Percentiles rank a stretch among this genome's conserved stretches.
phyloP scores from a whole-genome alignment of 2,888 invertebrate genomes.

The Eupithecia inturbata region DNA sequence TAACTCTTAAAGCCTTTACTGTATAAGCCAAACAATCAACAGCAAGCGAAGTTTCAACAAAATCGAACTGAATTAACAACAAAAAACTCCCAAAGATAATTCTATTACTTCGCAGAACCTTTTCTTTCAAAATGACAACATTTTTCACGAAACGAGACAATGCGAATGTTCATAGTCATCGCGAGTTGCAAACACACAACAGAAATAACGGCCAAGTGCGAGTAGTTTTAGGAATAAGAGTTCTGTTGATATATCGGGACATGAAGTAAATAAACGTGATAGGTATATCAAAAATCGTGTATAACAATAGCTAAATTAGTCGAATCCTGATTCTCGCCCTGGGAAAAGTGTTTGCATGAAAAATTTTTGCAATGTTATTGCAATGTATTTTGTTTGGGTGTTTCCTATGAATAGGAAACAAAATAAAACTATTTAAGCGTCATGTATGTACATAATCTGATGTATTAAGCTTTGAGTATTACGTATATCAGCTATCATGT shows the following conservation, averaged over 20 bases:
- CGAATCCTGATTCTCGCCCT: too few species aligned
- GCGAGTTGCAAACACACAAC: constrained; percentile 35
- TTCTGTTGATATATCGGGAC: not conserved
- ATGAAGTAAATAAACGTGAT: too few species aligned
- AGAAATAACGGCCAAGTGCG: constrained; percentile 9
- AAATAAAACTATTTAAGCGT: too few species aligned
- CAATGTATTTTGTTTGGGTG: too few species aligned
- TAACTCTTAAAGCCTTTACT: not conserved
- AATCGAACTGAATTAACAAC: constrained; percentile 5
- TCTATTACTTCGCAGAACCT: constrained; percentile 12
- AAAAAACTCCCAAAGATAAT: constrained; percentile 10
- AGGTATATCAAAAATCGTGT: too few species aligned
- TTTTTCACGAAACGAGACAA: constrained; percentile 14
- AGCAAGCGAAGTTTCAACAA: not conserved
- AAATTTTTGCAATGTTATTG: too few species aligned
- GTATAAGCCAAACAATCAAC: not conserved
- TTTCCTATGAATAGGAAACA: too few species aligned
- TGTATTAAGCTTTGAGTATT: too few species aligned
- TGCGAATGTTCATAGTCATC: constrained; percentile 24
- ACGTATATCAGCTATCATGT: too few species aligned
- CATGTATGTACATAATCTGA: too few species aligned
- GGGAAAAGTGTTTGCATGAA: too few species aligned
- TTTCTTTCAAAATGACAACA: constrained; percentile 14
- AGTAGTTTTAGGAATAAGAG: not conserved
- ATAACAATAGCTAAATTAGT: too few species aligned